Evolutionary conservation across 2,797 vertebrate species (phyloP), one percentile per base, ranked within the genome.

Genomic region (Artibeus lituratus): DNA sequence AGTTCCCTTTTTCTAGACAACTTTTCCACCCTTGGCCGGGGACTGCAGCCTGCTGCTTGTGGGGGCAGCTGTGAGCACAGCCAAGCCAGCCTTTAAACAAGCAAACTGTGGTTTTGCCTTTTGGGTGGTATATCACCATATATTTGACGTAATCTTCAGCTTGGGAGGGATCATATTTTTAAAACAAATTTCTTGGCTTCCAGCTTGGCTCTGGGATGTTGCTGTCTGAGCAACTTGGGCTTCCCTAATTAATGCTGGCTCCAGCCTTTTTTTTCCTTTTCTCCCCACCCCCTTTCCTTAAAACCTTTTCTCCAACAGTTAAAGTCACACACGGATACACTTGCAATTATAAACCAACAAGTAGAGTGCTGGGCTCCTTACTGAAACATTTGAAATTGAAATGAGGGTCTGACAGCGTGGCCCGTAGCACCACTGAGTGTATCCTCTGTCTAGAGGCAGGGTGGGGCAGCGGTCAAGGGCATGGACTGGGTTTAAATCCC

Each of bases 11-110:
- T 94, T 0, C 90, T 92, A 70, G 70, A 89, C 24, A 95, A 74
- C 90, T 97, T 80, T 94, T 82, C 74, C 93, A 97, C 96, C 95
- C 94, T 92, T 72, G 92, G 84, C 59, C 59, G 94, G 96, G 88
- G 96, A 96, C 78, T 69, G 85, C 39, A 88, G 89, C 78, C 83
- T 0, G 51, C 7, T 74, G 94, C 91, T 83, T 96, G 92, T 3
- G 89, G 85, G 85, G 14, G 37, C 44, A 72, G 26, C 4, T 80
- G 76, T 55, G 62, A 97, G 97, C 90, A 76, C 87, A 81, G 97
- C 97, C 95, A 97, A 96, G 67, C 91, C 95, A 98, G 96, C 35
- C 67, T 95, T 95, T 95, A 95, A 73, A 91, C 42, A 96, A 96
- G 92, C 92, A 96, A 96, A 87, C 91, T 72, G 96, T 19, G 94